Percentiles rank a stretch among this genome's conserved stretches.
These are phyloP conservation scores for Clarias magur DNA, from an alignment of 2,113 vertebrate species.

Conservation along the genomic window DNA sequence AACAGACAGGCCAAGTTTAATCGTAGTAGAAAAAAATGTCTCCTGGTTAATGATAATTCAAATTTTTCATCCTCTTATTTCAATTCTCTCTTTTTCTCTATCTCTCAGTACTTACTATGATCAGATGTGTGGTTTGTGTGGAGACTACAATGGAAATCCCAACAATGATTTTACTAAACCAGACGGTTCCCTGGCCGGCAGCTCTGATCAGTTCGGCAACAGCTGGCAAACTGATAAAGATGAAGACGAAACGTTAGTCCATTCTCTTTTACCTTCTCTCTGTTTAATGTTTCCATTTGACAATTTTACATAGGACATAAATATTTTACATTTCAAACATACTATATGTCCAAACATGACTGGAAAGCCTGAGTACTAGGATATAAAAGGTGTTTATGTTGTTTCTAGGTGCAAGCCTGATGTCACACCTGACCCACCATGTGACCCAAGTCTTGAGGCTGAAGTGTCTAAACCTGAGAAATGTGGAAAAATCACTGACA, in stretches of 20 bases:
- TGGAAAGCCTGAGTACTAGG: not conserved
- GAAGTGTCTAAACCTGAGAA: conserved; percentile 69
- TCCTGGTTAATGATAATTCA: not conserved
- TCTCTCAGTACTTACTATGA: conserved; percentile 67
- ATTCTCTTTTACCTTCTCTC: not conserved
- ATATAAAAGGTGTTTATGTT: not conserved
- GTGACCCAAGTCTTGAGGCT: conserved; percentile 65
- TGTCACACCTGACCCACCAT: conserved; percentile 63
- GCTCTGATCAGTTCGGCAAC: conserved; percentile 70
- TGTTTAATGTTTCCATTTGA: not conserved
- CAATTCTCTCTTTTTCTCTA: not conserved
- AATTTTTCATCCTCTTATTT: not conserved
- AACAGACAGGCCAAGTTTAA: not conserved
- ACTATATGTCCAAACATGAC: not conserved
- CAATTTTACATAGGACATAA: not conserved
- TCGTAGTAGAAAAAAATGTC: not conserved
- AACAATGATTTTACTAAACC: conserved; percentile 75
- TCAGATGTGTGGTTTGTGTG: conserved; percentile 82
- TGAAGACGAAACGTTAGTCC: conserved; percentile 70
- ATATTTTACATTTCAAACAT: not conserved
- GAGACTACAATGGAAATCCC: conserved; percentile 74
- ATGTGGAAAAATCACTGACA: conserved; percentile 73
- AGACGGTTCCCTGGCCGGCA: conserved; percentile 58
- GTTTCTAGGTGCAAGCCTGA: conserved; percentile 68
- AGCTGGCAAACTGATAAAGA: conserved; percentile 77